Evolutionary conservation across 2,113 vertebrate species (phyloP).

Genomic region (Anser cygnoides): DNA sequence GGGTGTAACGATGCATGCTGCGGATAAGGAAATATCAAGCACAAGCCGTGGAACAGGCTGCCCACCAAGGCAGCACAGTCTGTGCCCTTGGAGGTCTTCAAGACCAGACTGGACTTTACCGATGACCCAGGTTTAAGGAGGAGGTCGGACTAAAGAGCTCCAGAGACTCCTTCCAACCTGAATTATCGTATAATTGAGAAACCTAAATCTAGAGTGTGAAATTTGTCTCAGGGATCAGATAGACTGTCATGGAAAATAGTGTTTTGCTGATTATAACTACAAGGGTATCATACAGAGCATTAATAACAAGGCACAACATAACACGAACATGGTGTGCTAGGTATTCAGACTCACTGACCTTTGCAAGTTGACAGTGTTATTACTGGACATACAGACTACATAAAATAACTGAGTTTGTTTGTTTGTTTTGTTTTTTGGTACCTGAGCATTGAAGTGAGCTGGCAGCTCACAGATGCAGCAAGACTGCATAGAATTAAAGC

Average conservation of each 20-base stretch:
- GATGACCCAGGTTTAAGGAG: neutral
- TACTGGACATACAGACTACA: neutral
- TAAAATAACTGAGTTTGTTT: neutral
- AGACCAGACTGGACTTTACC: neutral
- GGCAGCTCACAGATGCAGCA: constrained; percentile 28
- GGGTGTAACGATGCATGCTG: neutral
- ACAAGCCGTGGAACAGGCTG: neutral
- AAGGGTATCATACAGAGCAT: neutral
- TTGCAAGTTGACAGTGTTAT: neutral
- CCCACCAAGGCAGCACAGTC: neutral
- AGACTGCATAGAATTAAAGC: neutral
- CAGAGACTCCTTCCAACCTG: neutral
- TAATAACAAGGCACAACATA: neutral
- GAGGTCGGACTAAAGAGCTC: neutral
- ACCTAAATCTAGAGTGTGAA: neutral
- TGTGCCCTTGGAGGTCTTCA: neutral
- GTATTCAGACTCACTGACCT: neutral
- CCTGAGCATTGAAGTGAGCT: neutral
- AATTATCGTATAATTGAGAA: neutral
- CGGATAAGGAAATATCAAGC: neutral
- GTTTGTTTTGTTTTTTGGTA: neutral
- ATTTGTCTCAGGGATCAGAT: neutral
- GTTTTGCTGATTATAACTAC: neutral
- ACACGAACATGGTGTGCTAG: neutral
- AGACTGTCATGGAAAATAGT: neutral